Base-by-base conservation (phyloP, 2,888 invertebrate genomes). In the Temnothorax rugatulus region DNA sequence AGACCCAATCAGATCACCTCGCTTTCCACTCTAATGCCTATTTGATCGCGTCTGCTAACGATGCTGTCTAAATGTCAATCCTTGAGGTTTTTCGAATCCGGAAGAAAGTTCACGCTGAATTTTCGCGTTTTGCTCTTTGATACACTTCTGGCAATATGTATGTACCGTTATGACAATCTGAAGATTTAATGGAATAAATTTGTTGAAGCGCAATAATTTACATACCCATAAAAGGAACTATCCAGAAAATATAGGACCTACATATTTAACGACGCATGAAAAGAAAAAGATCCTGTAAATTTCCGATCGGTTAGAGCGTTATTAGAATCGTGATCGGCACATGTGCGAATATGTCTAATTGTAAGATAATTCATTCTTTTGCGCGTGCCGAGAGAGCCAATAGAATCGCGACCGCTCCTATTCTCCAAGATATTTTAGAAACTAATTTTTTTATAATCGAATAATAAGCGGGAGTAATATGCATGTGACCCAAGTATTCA, bases 31-130 rank as follows among this genome's bases (percentile, higher is more conserved):
- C 59, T 73, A 73, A 59, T 73, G 74, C 52, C 25, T 47, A 21
- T 73, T 81, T 47, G 79, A 79, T 71, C 59, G 59, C 34, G 18
- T 34, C 13, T 38, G 59, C 25, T 81, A 81, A 81, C 74, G 79
- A 81, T 73, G 74, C 79, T 81, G 79, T 81, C 79, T 81, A 81
- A 81, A 81, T 81, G 79, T 81, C 79, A 81, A 59, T 81, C 25
- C n/a, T 15, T 21, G 63, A 21, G 41, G 34, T 82, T 76, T 63
- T 61, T 34, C 63, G 34, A 21, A 57, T 44, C 41, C 34, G 59
- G 38, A 75, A 69, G 63, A 75, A 63, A 77, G 29, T 77, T 71
- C 8, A 21, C 47, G 21, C 71, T 57, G 34, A 75, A 61, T 77
- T 63, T 29, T 73, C 59, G 38, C 74, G n/a, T 50, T 81, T 59